Percentiles rank a stretch among this genome's conserved stretches.
phyloP scores from a whole-genome alignment of 2,113 vertebrate species.

The Serinus canaria region DNA sequence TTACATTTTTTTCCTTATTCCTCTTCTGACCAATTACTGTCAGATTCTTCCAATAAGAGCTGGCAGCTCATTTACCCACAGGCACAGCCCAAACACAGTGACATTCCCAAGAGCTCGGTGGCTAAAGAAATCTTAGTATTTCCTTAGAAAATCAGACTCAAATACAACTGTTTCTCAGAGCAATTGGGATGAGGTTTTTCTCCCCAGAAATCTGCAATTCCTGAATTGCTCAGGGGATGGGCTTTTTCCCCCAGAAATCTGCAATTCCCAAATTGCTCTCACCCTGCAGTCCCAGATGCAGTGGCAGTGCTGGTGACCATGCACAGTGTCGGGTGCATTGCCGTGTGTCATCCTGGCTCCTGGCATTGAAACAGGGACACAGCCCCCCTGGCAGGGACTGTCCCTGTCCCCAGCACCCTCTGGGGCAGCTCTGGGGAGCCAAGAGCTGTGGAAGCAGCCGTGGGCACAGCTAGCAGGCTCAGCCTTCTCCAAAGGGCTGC shows the following conservation, averaged over 20 bases:
- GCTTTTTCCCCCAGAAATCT: no score
- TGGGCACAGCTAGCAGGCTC: not conserved
- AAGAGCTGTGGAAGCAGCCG: not conserved
- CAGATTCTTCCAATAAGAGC: not conserved
- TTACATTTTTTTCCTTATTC: not conserved
- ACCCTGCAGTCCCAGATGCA: not conserved
- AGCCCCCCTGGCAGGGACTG: not conserved
- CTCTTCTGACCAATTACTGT: not conserved
- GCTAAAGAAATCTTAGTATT: not conserved
- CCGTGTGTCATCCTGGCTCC: rapidly evolving
- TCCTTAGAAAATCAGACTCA: not conserved
- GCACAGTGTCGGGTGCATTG: rapidly evolving
- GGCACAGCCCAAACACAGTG: not conserved
- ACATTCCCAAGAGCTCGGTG: rapidly evolving
- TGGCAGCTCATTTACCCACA: not conserved
- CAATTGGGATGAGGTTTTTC: not conserved
- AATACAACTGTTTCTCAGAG: not conserved
- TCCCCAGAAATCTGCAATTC: no score
- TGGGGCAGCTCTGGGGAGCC: not conserved
- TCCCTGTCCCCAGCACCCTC: not conserved
- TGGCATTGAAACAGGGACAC: not conserved
- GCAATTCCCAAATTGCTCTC: no score
- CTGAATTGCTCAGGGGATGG: no score
- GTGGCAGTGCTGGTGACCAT: not conserved
- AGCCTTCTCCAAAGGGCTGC: not conserved